Evolutionary conservation across 2,113 vertebrate species (phyloP).

Genomic region (Lepus europaeus): DNA sequence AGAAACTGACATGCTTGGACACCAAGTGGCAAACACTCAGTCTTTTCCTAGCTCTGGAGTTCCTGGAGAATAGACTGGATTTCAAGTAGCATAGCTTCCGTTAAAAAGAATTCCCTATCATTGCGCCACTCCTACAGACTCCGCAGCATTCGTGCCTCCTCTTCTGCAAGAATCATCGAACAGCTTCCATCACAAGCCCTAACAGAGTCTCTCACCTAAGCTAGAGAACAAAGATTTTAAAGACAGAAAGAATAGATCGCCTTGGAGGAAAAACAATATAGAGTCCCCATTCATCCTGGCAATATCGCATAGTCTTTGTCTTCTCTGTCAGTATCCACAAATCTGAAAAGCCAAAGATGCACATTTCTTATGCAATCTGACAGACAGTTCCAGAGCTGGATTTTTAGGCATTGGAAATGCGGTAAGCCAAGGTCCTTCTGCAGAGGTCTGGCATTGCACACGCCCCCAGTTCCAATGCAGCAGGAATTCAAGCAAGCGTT

Average conservation of each 20-base stretch:
- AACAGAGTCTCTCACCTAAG: slow-evolving; percentile 69
- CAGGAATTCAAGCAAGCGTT: slow-evolving; percentile 56
- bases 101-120: slow-evolving; percentile 27
- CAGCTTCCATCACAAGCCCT: slow-evolving; percentile 43
- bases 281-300: not conserved
- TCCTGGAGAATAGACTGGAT: not conserved
- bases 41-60: not conserved
- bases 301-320: slow-evolving; percentile 57
- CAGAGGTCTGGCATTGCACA: not conserved
- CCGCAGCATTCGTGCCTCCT: not conserved
- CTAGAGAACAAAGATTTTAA: slow-evolving; percentile 72
- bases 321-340: slow-evolving; percentile 61
- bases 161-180: slow-evolving; percentile 68
- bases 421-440: slow-evolving; percentile 47
- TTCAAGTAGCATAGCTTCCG: not conserved
- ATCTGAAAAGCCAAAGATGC: slow-evolving; percentile 60
- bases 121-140: not conserved
- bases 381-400: slow-evolving; percentile 53
- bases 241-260: slow-evolving; percentile 53
- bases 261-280: not conserved
- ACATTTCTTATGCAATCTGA: slow-evolving; percentile 64
- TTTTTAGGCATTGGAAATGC: slow-evolving; percentile 76
- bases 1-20: not conserved
- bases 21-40: not conserved
- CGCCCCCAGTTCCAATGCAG: not conserved